Evolutionary conservation across 1,140 invertebrate genomes (phyloP).

Genomic region (Caenorhabditis remanei): DNA sequence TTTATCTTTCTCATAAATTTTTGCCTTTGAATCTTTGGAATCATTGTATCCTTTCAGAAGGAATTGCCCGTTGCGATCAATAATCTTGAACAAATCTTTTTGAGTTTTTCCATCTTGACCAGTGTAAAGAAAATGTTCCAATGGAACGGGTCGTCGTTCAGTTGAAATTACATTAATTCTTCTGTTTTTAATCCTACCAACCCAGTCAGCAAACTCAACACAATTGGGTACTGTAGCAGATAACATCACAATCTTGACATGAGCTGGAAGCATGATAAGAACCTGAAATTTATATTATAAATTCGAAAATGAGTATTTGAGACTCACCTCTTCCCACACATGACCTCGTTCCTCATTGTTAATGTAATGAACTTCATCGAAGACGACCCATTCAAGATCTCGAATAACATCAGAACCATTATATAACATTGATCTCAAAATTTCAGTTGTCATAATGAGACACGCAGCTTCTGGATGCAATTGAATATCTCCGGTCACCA

Average conservation of each 20-base stretch:
- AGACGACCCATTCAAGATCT: conserved; percentile 98
- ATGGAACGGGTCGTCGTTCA: conserved; percentile 90
- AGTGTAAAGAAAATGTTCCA: conserved; percentile 89
- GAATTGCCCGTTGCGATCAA: conserved; percentile 84
- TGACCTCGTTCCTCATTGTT: conserved; percentile 97
- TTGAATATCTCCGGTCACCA: conserved; percentile 96
- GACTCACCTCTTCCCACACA: conserved; percentile 95
- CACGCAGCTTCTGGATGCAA: conserved; percentile 92
- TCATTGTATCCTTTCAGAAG: conserved; percentile 80
- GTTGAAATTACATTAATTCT: conserved; percentile 97
- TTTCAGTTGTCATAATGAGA: conserved; percentile 99
- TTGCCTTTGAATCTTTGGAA: conserved; percentile 83
- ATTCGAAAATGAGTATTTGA: conserved; percentile 57
- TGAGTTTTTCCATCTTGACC: conserved; percentile 87
- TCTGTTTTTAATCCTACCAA: conserved; percentile 90
- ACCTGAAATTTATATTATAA: conserved; percentile 45
- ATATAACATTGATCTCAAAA: conserved; percentile 94
- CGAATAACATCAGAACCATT: conserved; percentile 92
- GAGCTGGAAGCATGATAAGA: conserved; percentile 91
- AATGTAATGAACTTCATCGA: conserved; percentile 99
- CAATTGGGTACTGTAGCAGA: conserved; percentile 98
- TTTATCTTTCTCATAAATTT: conserved; percentile 17
- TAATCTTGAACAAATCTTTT: conserved; percentile 87
- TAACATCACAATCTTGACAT: conserved; percentile 95
- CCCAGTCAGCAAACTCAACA: conserved; percentile 95